Evolutionary conservation across 2,113 vertebrate genomes (phyloP).

Genomic region (Pelmatolapia mariae): DNA sequence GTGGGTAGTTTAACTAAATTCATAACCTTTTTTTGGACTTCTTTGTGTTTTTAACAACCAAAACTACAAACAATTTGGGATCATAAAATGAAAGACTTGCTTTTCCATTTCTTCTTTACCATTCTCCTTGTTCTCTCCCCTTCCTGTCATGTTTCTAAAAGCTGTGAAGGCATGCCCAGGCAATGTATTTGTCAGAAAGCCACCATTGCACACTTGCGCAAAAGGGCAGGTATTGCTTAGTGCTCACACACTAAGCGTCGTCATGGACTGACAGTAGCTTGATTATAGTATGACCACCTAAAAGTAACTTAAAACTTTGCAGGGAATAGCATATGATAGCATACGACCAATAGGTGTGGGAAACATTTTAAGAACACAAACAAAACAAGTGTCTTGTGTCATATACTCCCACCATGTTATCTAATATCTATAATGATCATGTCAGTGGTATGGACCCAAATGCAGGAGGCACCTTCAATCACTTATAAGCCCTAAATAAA

Average conservation of each 20-base stretch:
- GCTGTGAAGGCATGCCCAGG: neutral
- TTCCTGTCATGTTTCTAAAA: neutral
- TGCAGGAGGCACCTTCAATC: neutral
- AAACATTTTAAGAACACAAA: neutral
- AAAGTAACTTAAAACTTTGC: neutral
- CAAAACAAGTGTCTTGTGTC: neutral
- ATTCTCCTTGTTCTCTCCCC: accelerated
- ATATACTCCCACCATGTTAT: neutral
- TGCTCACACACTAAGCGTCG: neutral
- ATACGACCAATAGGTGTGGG: neutral
- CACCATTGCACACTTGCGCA: neutral
- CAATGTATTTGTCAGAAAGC: neutral
- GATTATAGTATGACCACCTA: neutral
- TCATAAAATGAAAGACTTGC: neutral
- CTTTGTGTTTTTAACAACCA: neutral
- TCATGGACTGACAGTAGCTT: neutral
- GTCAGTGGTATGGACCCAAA: neutral
- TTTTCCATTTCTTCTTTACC: neutral
- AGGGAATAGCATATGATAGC: neutral
- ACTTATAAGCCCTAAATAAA: neutral
- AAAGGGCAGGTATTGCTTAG: neutral
- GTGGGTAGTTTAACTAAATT: neutral
- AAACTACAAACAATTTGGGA: neutral
- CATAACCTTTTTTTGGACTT: neutral
- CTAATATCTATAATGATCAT: neutral